Evolutionary conservation across 2,888 invertebrate genomes (phyloP).

Genomic region (Plebejus argus): DNA sequence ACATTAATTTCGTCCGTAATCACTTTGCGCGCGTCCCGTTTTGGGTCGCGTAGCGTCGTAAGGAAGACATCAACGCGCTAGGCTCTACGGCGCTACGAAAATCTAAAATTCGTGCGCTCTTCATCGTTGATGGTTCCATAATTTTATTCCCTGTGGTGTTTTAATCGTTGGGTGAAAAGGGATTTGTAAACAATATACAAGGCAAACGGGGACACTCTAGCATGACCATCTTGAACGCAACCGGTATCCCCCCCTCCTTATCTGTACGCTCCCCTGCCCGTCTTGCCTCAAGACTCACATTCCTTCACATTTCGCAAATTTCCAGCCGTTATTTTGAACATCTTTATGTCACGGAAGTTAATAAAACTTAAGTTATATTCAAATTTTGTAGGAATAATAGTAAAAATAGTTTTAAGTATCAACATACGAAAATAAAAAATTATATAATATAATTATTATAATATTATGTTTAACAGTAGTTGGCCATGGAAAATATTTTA

Average conservation of each 20-base stretch:
- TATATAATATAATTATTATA: neutral
- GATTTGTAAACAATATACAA: constrained; percentile 48
- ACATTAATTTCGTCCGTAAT: constrained; percentile 24
- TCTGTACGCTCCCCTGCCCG: constrained; percentile 35
- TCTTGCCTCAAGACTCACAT: constrained; percentile 23
- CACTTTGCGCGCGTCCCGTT: neutral
- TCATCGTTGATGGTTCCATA: neutral
- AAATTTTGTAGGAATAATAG: neutral
- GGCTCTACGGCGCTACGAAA: constrained; percentile 37
- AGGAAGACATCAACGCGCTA: constrained; percentile 76
- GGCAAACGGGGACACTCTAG: constrained; percentile 65
- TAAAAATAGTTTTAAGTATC: neutral
- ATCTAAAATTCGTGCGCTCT: neutral
- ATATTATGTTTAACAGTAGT: neutral
- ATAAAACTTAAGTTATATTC: neutral
- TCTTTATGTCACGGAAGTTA: neutral
- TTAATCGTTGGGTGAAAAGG: constrained; percentile 37
- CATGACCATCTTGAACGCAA: constrained; percentile 54
- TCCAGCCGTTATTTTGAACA: constrained; percentile 27
- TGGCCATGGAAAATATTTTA: neutral
- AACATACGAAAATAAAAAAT: neutral
- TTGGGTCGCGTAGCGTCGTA: constrained; percentile 40
- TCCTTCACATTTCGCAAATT: constrained; percentile 15
- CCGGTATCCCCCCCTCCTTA: constrained; percentile 43
- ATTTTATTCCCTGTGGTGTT: constrained; percentile 26